A percentile compares a stretch with the other conserved stretches of the same genome.
Evolutionary conservation across 2,113 vertebrate species (phyloP).

Genomic region (Columba janthina): DNA sequence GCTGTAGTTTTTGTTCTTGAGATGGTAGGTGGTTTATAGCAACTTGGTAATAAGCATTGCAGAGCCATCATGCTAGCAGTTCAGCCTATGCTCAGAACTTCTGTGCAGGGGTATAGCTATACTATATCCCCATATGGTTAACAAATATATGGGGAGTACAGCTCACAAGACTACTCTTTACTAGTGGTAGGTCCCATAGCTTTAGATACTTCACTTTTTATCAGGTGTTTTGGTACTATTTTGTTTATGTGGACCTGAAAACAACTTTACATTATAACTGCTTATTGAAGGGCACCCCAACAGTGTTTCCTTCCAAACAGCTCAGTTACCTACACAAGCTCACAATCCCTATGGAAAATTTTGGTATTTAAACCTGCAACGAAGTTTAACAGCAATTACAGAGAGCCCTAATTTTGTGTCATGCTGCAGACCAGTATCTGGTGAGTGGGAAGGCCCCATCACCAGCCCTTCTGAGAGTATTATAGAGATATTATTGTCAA

Average conservation of each 20-base stretch:
- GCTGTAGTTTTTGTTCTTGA: background rate
- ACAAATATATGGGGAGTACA: background rate
- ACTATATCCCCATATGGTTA: background rate
- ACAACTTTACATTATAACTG: background rate
- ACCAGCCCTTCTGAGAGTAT: no score
- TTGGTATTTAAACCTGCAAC: background rate
- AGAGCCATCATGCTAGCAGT: background rate
- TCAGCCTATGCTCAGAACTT: background rate
- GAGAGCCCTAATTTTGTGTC: background rate
- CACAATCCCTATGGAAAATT: background rate
- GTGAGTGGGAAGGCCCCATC: background rate
- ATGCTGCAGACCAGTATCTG: background rate
- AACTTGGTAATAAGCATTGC: background rate
- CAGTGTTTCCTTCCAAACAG: background rate
- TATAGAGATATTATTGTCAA: background rate
- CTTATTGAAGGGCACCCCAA: background rate
- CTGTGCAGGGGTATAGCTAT: no score
- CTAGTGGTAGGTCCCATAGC: background rate
- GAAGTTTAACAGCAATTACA: background rate
- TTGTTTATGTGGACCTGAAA: background rate
- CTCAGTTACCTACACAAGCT: background rate
- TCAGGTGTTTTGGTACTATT: background rate
- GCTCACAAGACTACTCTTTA: background rate
- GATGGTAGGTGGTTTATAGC: background rate
- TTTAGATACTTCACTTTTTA: background rate